Evolutionary conservation across 2,113 vertebrate genomes (phyloP).

Genomic region (Pristiophorus japonicus): DNA sequence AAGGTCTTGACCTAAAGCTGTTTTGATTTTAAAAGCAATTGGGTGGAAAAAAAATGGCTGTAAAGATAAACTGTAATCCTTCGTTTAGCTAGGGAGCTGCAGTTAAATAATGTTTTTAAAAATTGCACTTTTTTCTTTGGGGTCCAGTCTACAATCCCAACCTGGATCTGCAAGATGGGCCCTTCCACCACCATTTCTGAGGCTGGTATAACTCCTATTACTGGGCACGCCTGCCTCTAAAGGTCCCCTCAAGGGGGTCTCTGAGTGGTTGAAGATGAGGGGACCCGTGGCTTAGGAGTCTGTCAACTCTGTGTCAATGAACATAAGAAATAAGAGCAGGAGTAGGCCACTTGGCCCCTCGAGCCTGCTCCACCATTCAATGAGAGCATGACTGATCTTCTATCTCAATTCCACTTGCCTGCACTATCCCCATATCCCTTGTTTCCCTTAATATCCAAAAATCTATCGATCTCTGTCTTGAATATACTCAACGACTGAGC

Average conservation of each 20-base stretch:
- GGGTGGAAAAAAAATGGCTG: background rate
- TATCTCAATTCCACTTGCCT: no score
- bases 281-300: background rate
- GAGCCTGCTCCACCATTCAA: no score
- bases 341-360: no score
- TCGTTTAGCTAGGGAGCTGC: background rate
- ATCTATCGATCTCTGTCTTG: no score
- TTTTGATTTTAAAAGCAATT: constrained; percentile 2
- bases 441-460: no score
- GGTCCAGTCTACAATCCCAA: background rate
- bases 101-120: background rate
- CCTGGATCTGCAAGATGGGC: background rate
- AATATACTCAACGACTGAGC: no score
- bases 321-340: no score
- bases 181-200: background rate
- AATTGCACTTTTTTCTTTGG: background rate
- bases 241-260: background rate
- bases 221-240: background rate
- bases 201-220: background rate
- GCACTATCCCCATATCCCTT: no score
- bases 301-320: background rate
- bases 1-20: background rate
- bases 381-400: no score
- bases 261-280: background rate
- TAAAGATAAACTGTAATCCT: background rate